Conservation (phyloP, 2,888 invertebrate genomes). For the Acleris cristana region DNA sequence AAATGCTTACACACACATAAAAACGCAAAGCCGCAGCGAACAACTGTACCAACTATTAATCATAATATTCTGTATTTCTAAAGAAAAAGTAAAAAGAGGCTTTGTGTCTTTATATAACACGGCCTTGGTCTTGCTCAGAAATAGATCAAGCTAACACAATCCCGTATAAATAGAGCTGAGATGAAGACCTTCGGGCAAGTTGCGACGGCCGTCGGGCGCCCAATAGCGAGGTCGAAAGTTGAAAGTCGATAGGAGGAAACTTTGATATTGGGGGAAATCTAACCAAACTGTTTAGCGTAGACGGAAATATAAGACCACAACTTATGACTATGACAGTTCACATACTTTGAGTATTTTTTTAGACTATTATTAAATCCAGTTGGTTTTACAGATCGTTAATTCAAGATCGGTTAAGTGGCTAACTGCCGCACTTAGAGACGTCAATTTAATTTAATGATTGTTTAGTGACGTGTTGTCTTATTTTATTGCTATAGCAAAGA, state of each 20-base stretch:
- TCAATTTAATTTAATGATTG: too few relatives aligned
- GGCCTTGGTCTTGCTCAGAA: conserved; percentile 1
- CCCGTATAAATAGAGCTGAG: conserved; percentile 10
- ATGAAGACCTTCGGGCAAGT: conserved; percentile 30
- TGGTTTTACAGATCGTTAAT: too few relatives aligned
- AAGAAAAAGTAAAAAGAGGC: conserved; percentile 1
- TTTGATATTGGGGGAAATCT: neutral
- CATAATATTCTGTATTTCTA: too few relatives aligned
- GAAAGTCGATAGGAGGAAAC: conserved; percentile 15
- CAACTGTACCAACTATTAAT: too few relatives aligned
- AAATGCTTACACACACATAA: too few relatives aligned
- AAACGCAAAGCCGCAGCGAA: too few relatives aligned
- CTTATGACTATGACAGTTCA: neutral
- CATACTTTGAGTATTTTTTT: too few relatives aligned
- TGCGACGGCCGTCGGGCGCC: conserved; percentile 15
- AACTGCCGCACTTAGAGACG: too few relatives aligned
- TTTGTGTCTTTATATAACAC: neutral
- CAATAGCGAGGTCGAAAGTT: conserved; percentile 17
- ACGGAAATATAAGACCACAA: neutral
- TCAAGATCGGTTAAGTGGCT: too few relatives aligned
- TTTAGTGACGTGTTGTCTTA: too few relatives aligned
- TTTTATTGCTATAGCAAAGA: too few relatives aligned
- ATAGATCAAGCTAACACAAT: conserved; percentile 12
- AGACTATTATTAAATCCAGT: too few relatives aligned
- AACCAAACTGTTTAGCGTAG: neutral